Percentiles rank a stretch among this genome's conserved stretches.
These are phyloP conservation scores for Spialia ferax DNA, from an alignment of 2,888 invertebrate species.

Conservation along the genomic window DNA sequence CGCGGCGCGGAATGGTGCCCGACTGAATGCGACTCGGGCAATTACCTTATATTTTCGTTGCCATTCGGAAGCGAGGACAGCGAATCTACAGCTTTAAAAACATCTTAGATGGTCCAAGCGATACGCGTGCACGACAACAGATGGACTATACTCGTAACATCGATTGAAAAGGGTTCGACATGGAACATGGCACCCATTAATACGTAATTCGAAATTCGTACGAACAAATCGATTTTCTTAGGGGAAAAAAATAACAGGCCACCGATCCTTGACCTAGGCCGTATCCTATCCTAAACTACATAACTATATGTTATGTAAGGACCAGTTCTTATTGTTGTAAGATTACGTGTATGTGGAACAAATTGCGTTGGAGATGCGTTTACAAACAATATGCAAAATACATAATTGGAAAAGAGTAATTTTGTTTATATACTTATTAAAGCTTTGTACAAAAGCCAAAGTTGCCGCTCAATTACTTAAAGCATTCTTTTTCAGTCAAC, in stretches of 20 bases:
- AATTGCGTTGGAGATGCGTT: neutral
- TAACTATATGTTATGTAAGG: constrained; percentile 1
- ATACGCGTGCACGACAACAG: constrained; percentile 17
- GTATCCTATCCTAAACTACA: constrained; percentile 3
- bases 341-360: neutral
- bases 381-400: too few relatives aligned
- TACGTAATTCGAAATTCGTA: constrained; percentile 28
- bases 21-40: too few relatives aligned
- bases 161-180: constrained; percentile 28
- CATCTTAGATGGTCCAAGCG: too few relatives aligned
- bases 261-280: neutral
- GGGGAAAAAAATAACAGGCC: constrained; percentile 20
- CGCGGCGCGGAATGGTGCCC: too few relatives aligned
- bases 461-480: too few relatives aligned
- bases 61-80: too few relatives aligned
- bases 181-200: constrained; percentile 25
- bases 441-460: too few relatives aligned
- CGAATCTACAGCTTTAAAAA: too few relatives aligned
- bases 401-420: too few relatives aligned
- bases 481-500: too few relatives aligned
- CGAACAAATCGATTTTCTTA: constrained; percentile 8
- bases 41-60: too few relatives aligned
- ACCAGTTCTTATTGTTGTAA: constrained; percentile 2
- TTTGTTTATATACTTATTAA: too few relatives aligned
- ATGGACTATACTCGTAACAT: constrained; percentile 12